Evolutionary conservation across 2,797 vertebrate species (phyloP).

Genomic region (Hippocampus kuda): DNA sequence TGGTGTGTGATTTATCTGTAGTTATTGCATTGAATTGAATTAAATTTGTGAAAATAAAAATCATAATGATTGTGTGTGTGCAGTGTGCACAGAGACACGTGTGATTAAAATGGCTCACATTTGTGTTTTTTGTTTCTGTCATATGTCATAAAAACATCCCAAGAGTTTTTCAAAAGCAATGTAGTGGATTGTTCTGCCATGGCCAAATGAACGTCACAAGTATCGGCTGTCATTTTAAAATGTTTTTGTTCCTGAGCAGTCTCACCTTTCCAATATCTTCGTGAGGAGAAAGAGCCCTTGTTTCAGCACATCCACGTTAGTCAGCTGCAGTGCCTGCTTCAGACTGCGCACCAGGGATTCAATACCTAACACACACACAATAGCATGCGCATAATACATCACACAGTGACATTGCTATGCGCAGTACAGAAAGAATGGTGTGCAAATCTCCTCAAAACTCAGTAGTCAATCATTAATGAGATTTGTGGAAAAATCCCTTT

Average conservation of each 20-base stretch:
- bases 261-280: conserved; percentile 81
- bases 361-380: conserved; percentile 68
- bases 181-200: neutral
- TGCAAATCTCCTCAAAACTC: neutral
- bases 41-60: neutral
- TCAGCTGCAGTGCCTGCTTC: conserved; percentile 66
- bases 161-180: too few relatives aligned
- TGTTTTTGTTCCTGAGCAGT: neutral
- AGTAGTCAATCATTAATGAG: too few relatives aligned
- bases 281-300: conserved; percentile 82
- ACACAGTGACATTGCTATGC: conserved; percentile 4
- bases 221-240: neutral
- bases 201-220: too few relatives aligned
- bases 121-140: too few relatives aligned
- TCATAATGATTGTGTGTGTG: neutral
- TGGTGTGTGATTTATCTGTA: neutral
- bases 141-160: too few relatives aligned
- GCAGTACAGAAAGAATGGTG: conserved; percentile 1
- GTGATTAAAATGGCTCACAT: too few relatives aligned
- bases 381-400: conserved; percentile 12
- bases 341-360: conserved; percentile 86
- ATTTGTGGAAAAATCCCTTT: too few relatives aligned
- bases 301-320: conserved; percentile 76
- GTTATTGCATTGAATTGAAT: neutral
- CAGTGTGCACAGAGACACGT: neutral